A percentile compares a stretch with the other conserved stretches of the same genome.
Evolutionary conservation across 1,140 invertebrate genomes (phyloP).

Genomic region (Plodia interpunctella): DNA sequence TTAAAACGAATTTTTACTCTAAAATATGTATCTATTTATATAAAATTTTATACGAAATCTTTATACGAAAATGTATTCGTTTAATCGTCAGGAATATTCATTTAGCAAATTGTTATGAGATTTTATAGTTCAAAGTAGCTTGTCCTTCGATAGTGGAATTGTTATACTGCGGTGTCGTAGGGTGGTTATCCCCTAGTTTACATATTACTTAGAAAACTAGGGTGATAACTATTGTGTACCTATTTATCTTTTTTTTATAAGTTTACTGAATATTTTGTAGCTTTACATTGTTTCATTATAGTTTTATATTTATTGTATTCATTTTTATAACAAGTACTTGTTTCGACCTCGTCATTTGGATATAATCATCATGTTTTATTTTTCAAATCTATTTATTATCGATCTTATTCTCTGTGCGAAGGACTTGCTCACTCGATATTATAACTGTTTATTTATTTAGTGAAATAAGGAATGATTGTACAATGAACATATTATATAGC

Average conservation of each 20-base stretch:
- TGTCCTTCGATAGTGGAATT: conserved; percentile 16
- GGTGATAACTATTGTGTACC: not conserved
- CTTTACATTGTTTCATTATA: no score
- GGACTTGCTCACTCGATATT: conserved; percentile 20
- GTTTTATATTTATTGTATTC: no score
- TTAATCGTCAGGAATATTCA: conserved; percentile 8
- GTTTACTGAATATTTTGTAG: not conserved
- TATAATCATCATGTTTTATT: not conserved
- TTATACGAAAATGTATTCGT: no score
- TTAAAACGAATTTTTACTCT: not conserved
- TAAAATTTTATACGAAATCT: not conserved
- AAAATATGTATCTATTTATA: not conserved
- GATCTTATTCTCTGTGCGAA: conserved; percentile 13
- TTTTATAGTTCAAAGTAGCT: conserved; percentile 8
- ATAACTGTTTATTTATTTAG: conserved; percentile 41
- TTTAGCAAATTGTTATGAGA: conserved; percentile 19
- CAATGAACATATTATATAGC: conserved; percentile 32
- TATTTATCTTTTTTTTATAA: not conserved
- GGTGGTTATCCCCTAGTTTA: not conserved
- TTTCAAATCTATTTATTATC: not conserved
- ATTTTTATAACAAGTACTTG: no score
- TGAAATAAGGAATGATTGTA: conserved; percentile 31
- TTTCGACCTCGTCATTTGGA: not conserved
- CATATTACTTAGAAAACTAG: not conserved
- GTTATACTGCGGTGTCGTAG: not conserved